These are phyloP conservation scores for Ophion ellenae DNA, from an alignment of 2,888 invertebrate species.

Conservation along the genomic window DNA sequence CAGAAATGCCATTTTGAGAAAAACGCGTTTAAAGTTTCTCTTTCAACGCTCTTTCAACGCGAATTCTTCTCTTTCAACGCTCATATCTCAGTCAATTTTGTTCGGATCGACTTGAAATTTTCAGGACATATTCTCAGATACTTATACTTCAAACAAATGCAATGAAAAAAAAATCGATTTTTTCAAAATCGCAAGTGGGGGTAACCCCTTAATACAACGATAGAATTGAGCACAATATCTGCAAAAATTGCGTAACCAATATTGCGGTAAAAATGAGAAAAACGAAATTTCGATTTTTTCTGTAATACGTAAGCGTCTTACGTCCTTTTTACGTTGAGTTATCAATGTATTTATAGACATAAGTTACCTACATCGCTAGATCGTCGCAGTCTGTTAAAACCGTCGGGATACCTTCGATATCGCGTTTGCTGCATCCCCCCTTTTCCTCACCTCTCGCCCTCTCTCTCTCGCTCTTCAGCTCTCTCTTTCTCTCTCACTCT, in stretches of 20 bases:
- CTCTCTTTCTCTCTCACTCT: neutral
- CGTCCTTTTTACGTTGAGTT: constrained; percentile 13
- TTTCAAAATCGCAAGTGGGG: too few species aligned
- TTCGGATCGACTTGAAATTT: too few species aligned
- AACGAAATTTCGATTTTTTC: neutral
- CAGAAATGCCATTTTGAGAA: too few species aligned
- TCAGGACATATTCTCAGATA: too few species aligned
- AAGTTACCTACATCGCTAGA: constrained; percentile 40
- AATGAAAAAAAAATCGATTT: too few species aligned
- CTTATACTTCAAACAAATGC: too few species aligned
- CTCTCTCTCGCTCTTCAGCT: neutral
- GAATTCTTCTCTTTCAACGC: too few species aligned
- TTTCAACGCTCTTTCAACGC: too few species aligned
- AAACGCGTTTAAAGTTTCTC: too few species aligned
- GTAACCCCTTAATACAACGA: too few species aligned
- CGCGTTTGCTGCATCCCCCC: constrained; percentile 44
- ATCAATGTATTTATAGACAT: constrained; percentile 27
- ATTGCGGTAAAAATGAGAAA: neutral
- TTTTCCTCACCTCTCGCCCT: neutral
- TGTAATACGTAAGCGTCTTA: constrained; percentile 4
- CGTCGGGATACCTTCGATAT: constrained; percentile 62
- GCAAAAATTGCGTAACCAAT: neutral
- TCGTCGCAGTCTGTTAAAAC: constrained; percentile 62
- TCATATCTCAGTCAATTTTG: too few species aligned
- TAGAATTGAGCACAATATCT: neutral